A percentile compares a stretch with the other conserved stretches of the same genome.
Evolutionary conservation across 2,113 vertebrate species (phyloP).

Genomic region (Halcyon malimbica): DNA sequence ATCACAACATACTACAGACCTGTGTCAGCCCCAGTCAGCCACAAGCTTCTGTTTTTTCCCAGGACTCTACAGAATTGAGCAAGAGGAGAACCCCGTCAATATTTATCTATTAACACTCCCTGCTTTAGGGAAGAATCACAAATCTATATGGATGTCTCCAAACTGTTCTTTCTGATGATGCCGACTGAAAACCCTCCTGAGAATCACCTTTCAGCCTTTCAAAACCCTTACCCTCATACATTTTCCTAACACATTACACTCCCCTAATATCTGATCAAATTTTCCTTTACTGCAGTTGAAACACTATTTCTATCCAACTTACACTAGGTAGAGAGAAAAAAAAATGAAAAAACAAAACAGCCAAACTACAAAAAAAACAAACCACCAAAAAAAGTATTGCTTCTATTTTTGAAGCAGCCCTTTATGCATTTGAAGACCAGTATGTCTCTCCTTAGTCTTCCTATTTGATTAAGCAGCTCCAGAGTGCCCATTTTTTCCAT

Average conservation of each 20-base stretch:
- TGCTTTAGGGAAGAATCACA: not conserved
- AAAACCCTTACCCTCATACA: not conserved
- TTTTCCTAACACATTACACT: not conserved
- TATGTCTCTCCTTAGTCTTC: not conserved
- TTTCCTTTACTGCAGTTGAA: not conserved
- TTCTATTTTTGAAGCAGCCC: not conserved
- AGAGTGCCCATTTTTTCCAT: not conserved
- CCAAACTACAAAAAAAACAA: too few species aligned
- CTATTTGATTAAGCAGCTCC: not conserved
- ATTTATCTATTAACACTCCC: not conserved
- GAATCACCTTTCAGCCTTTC: not conserved
- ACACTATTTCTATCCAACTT: not conserved
- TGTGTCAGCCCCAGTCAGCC: not conserved
- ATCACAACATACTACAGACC: not conserved
- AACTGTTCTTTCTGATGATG: not conserved
- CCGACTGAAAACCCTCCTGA: not conserved
- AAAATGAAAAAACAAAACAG: too few species aligned
- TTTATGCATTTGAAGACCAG: not conserved
- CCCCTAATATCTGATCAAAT: not conserved
- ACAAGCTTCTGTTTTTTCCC: not conserved
- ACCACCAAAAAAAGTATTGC: not conserved
- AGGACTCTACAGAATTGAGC: not conserved
- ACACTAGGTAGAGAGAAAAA: not conserved
- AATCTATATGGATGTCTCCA: not conserved
- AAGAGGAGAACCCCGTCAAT: not conserved